phyloP scores from a whole-genome alignment of 2,113 vertebrate species.

The Mellivora capensis region DNA sequence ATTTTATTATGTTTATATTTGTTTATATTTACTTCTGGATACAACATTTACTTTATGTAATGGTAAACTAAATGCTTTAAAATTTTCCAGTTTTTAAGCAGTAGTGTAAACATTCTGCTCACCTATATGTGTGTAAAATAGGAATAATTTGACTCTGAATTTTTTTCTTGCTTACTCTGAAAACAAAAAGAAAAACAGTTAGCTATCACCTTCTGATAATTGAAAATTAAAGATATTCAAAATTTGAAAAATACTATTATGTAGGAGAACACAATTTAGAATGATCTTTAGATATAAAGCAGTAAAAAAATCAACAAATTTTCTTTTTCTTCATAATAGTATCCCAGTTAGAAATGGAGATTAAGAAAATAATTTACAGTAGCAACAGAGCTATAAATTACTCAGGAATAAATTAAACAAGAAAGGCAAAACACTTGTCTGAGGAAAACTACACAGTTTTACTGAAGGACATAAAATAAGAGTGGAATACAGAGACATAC shows the following conservation, averaged over 20 bases:
- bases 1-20: constrained; percentile 15
- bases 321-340: neutral
- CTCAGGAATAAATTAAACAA: neutral
- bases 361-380: neutral
- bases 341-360: neutral
- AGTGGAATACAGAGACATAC: neutral
- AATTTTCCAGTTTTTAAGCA: neutral
- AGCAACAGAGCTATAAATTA: neutral
- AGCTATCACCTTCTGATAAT: neutral
- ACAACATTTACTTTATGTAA: neutral
- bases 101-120: neutral
- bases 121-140: neutral
- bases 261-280: neutral
- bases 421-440: neutral
- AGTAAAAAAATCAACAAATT: neutral
- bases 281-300: neutral
- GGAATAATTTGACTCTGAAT: neutral
- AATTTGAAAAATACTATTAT: neutral
- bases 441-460: neutral
- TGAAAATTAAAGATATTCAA: neutral
- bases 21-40: neutral
- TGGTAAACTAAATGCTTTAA: constrained; percentile 14
- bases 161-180: neutral
- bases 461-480: neutral
- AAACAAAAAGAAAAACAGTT: neutral